phyloP scores from a whole-genome alignment of 2,888 invertebrate species.

The Protonemura montana region DNA sequence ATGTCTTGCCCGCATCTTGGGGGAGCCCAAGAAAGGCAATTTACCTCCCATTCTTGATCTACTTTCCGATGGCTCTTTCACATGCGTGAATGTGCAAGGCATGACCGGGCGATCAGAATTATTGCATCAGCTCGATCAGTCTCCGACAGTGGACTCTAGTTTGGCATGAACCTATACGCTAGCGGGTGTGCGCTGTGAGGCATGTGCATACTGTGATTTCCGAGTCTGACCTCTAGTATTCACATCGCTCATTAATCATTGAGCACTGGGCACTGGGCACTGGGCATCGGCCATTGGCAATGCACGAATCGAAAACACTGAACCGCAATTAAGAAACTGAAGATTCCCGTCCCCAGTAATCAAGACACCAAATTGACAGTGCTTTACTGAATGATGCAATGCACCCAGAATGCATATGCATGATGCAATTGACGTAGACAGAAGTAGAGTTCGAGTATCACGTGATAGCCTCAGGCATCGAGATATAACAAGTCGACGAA shows the following conservation, averaged over 20 bases:
- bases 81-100: not conserved
- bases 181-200: not conserved
- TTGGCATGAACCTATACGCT: not conserved
- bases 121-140: not conserved
- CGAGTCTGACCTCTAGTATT: not conserved
- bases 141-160: not conserved
- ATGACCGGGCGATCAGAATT: not conserved
- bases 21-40: not conserved
- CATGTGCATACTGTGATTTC: not conserved
- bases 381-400: not conserved
- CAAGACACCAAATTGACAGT: not conserved
- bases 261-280: not conserved
- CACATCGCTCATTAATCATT: not conserved
- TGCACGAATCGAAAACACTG: not conserved
- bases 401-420: not conserved
- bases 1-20: not conserved
- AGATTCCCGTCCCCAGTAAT: too few relatives aligned
- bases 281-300: too few relatives aligned
- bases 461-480: not conserved
- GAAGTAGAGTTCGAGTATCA: not conserved
- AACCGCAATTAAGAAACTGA: not conserved
- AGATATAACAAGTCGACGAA: not conserved
- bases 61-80: not conserved
- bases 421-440: not conserved
- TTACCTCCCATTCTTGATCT: conserved; percentile 3